Conservation (phyloP, 2,797 vertebrate genomes). For the Geotrypetes seraphini region DNA sequence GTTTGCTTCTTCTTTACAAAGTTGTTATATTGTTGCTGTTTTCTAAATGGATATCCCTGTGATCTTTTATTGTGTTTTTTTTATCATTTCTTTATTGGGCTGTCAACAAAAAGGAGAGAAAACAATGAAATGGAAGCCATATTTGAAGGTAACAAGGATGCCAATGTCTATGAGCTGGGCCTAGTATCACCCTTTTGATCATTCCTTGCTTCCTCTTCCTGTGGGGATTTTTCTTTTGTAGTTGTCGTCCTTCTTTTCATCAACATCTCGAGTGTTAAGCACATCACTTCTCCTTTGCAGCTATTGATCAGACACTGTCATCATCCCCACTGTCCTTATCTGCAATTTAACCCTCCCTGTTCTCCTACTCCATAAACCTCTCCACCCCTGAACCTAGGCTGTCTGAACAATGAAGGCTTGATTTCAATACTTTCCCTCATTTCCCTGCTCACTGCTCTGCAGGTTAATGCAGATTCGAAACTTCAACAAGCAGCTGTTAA, state of each 20-base stretch:
- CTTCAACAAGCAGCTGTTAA: slow-evolving; percentile 80
- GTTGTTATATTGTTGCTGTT: no score
- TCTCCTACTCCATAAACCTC: no score
- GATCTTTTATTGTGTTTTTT: no score
- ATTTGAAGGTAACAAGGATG: no score
- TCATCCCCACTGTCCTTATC: slow-evolving; percentile 19
- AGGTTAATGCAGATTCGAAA: slow-evolving; percentile 82
- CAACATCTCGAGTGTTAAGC: not conserved
- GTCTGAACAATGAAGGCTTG: slow-evolving; percentile 68
- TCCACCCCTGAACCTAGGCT: slow-evolving; percentile 51
- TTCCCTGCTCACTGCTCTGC: slow-evolving; percentile 63
- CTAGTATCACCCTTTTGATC: not conserved
- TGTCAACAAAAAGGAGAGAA: no score
- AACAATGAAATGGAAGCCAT: no score
- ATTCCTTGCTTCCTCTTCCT: no score
- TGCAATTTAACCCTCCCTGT: slow-evolving; percentile 27
- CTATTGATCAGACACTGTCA: slow-evolving; percentile 25
- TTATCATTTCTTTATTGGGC: no score
- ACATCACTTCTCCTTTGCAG: no score
- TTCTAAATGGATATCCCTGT: no score
- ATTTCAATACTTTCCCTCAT: slow-evolving; percentile 65
- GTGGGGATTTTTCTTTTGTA: not conserved
- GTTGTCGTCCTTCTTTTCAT: not conserved
- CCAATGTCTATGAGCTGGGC: slow-evolving; percentile 1
- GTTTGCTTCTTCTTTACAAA: no score